Percentiles rank a stretch among this genome's conserved stretches.
These are phyloP conservation scores for Thumatha senex DNA, from an alignment of 2,888 invertebrate genomes.

Conservation along the genomic window DNA sequence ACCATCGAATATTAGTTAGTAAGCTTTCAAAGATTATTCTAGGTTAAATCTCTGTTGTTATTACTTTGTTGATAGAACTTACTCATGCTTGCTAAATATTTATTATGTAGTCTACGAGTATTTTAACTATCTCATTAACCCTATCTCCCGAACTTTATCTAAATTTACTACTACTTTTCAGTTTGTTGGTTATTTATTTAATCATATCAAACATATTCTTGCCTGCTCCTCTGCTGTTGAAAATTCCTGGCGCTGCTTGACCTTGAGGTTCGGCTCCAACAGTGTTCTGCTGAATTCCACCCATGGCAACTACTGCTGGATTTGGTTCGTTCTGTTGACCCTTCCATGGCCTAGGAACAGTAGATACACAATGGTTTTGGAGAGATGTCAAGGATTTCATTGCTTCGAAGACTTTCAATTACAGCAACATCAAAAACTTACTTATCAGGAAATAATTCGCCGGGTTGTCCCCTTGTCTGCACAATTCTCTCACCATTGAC, in stretches of 20 bases:
- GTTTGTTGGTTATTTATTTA: not conserved
- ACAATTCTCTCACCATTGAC: conserved; percentile 75
- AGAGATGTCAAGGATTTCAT: too few species aligned
- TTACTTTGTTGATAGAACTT: too few species aligned
- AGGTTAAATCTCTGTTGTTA: too few species aligned
- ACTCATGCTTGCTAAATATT: too few species aligned
- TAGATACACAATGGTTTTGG: not conserved
- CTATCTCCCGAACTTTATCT: not conserved
- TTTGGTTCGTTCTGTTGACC: conserved; percentile 77
- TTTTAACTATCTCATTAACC: too few species aligned
- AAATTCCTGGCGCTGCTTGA: conserved; percentile 71
- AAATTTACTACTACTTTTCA: not conserved
- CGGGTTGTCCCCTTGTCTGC: conserved; percentile 76
- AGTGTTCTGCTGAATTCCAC: conserved; percentile 65
- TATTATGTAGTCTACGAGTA: too few species aligned
- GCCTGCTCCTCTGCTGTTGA: conserved; percentile 77
- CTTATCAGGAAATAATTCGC: conserved; percentile 79
- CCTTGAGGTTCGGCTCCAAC: conserved; percentile 65
- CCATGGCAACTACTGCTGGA: conserved; percentile 73
- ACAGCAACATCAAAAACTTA: conserved; percentile 34
- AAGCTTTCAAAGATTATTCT: too few species aligned
- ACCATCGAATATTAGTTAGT: too few species aligned
- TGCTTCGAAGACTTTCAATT: too few species aligned
- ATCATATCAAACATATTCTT: conserved; percentile 49
- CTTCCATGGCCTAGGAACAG: conserved; percentile 68